Percentiles rank a stretch among this genome's conserved stretches.
Conservation (phyloP, 2,888 invertebrate species). For the Ophion slaviceki region DNA sequence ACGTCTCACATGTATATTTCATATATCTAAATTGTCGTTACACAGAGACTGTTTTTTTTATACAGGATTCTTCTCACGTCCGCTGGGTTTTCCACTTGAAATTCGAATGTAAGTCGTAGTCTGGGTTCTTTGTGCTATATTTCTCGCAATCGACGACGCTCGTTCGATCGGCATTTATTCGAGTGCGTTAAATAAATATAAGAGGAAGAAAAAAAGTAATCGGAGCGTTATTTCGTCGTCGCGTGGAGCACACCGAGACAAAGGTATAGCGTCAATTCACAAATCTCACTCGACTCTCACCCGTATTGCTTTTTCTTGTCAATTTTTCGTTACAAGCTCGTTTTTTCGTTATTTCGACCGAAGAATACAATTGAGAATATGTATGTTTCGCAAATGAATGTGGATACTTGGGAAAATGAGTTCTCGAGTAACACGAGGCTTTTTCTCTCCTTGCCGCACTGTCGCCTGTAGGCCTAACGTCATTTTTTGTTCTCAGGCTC, state of each 20-base stretch:
- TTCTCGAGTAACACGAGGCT: neutral
- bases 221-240: neutral
- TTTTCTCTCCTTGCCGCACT: slow-evolving; percentile 52
- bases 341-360: slow-evolving; percentile 8
- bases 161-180: slow-evolving; percentile 30
- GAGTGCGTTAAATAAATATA: slow-evolving; percentile 21
- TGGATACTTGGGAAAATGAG: neutral
- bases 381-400: neutral
- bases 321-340: slow-evolving; percentile 18
- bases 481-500: slow-evolving; percentile 32
- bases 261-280: slow-evolving; percentile 24
- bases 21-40: slow-evolving; percentile 55
- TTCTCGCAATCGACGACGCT: slow-evolving; percentile 22
- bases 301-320: slow-evolving; percentile 41
- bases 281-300: slow-evolving; percentile 17
- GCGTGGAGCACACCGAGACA: neutral
- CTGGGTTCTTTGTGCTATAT: slow-evolving; percentile 42
- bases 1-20: slow-evolving; percentile 65
- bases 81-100: slow-evolving; percentile 31
- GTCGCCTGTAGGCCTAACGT: slow-evolving; percentile 10
- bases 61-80: slow-evolving; percentile 34
- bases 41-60: slow-evolving; percentile 33
- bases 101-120: slow-evolving; percentile 32
- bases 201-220: slow-evolving; percentile 12
- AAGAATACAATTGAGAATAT: neutral